Percentiles rank a stretch among this genome's conserved stretches.
Conservation (phyloP, 2,797 vertebrate genomes). For the Setipinna tenuifilis region DNA sequence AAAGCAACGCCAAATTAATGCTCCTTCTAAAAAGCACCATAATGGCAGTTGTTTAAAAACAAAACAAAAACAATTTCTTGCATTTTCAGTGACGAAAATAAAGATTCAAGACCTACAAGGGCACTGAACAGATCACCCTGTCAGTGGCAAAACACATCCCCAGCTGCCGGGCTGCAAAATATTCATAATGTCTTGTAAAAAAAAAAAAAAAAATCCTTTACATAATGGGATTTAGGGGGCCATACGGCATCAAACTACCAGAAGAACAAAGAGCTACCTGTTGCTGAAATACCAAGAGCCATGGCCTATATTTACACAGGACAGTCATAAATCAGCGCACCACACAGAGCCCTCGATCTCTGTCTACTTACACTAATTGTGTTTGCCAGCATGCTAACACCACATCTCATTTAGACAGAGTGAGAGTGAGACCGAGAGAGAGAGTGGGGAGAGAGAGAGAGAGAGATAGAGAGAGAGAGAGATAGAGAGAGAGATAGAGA, state of each 20-base stretch:
- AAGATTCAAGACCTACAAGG: neutral
- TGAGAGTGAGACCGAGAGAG: neutral
- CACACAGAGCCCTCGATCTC: neutral
- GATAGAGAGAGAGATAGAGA: neutral
- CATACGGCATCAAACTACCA: neutral
- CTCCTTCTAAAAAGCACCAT: neutral
- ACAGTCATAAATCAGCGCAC: neutral
- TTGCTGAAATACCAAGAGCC: constrained; percentile 10
- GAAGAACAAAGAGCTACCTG: neutral
- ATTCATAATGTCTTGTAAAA: neutral
- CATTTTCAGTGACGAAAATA: neutral
- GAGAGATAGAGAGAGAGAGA: constrained; percentile 4
- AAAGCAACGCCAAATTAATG: neutral
- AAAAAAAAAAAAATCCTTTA: neutral
- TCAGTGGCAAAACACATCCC: neutral
- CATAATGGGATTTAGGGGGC: neutral
- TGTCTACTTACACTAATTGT: constrained; percentile 19
- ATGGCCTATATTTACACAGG: constrained; percentile 3
- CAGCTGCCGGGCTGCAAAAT: neutral
- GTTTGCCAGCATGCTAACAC: constrained; percentile 10
- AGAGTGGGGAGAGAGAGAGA: neutral
- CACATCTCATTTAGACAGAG: neutral
- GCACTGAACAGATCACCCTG: neutral
- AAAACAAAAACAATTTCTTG: neutral
- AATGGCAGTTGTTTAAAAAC: neutral